Percentiles rank a stretch among this genome's conserved stretches.
Evolutionary conservation across 1,140 invertebrate species (phyloP).

Genomic region (Sinella curviseta): DNA sequence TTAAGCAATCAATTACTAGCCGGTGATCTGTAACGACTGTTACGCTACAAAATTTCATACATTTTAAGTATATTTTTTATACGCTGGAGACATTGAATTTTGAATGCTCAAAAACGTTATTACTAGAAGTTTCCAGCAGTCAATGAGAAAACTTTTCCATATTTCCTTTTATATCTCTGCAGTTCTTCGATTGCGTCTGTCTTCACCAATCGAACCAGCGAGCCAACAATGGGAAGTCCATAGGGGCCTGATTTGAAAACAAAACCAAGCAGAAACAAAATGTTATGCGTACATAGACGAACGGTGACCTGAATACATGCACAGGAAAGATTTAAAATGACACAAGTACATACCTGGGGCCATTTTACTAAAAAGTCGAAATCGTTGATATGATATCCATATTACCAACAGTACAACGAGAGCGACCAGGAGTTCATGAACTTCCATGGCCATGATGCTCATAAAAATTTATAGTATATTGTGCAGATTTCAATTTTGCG

Average conservation of each 20-base stretch:
- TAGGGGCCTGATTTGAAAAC: slow-evolving; percentile 16
- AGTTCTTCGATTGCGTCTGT: background rate
- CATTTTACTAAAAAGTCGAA: background rate
- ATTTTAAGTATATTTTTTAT: background rate
- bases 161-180: slow-evolving; percentile 13
- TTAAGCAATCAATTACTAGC: background rate
- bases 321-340: background rate
- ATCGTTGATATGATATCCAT: background rate
- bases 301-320: background rate
- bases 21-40: background rate
- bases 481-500: too few relatives aligned
- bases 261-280: too few relatives aligned
- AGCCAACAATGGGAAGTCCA: slow-evolving; percentile 4
- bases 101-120: background rate
- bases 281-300: background rate
- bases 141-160: slow-evolving; percentile 11
- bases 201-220: background rate
- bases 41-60: background rate
- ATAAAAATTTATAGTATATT: too few relatives aligned
- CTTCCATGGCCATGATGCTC: too few relatives aligned
- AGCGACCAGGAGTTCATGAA: too few relatives aligned
- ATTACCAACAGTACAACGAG: too few relatives aligned
- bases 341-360: slow-evolving; percentile 8
- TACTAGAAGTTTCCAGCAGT: slow-evolving; percentile 11
- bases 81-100: background rate